Conservation (phyloP, 2,113 vertebrate genomes). For the Dipodomys stephensi region DNA sequence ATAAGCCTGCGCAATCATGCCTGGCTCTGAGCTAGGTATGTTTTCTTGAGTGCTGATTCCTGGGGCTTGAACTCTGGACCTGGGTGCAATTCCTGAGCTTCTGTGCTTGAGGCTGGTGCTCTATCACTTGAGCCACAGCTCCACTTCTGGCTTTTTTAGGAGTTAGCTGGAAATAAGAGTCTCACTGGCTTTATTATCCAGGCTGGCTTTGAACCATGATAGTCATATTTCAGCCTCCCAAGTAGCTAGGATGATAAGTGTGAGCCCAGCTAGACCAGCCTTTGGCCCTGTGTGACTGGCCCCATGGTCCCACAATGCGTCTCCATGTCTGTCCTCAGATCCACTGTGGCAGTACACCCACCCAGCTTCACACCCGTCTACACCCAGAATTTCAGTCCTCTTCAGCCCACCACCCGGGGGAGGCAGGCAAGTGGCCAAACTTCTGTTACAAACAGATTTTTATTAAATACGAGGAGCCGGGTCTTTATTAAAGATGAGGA, state of each 20-base stretch:
- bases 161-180: too few relatives aligned
- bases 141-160: too few relatives aligned
- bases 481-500: constrained; percentile 64
- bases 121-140: too few relatives aligned
- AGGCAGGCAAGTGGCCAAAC: constrained; percentile 48
- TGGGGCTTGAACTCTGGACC: too few relatives aligned
- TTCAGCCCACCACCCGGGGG: not conserved
- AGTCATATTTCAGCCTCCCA: too few relatives aligned
- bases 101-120: too few relatives aligned
- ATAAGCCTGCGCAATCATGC: too few relatives aligned
- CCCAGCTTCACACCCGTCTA: not conserved
- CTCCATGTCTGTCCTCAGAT: not conserved
- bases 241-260: not conserved
- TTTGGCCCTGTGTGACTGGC: not conserved
- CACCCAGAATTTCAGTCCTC: not conserved
- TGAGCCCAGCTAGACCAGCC: not conserved
- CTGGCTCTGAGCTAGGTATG: too few relatives aligned
- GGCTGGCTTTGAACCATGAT: not conserved
- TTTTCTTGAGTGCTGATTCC: too few relatives aligned
- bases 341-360: not conserved
- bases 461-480: constrained; percentile 73
- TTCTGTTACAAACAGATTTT: constrained; percentile 83
- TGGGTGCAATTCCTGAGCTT: too few relatives aligned
- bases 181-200: too few relatives aligned
- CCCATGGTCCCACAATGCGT: not conserved